Base-by-base conservation (phyloP, 2,113 vertebrate species). In the Silurus meridionalis region DNA sequence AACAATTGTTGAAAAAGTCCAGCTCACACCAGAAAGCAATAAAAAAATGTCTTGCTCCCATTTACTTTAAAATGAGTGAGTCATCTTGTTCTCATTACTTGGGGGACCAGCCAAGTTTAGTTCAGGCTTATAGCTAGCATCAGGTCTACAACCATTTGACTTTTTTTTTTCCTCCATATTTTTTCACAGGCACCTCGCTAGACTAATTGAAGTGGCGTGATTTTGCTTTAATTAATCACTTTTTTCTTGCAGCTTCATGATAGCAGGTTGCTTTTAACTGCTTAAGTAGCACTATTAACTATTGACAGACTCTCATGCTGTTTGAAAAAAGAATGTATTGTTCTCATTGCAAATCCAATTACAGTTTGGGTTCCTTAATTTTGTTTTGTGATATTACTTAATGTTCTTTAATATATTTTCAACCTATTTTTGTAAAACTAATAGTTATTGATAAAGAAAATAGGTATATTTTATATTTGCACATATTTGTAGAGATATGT, bases 211-310 rank as follows among this genome's bases (percentile, higher is more conserved):
- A 77, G 60, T 60, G 78, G 55, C 0, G 0, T 80, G 55, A 60
- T 25, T 50, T 25, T 53, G 77, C 53, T 80, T 60, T 80, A 60
- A 60, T 60, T 80, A 37, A 11, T 25, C 55, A 60, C 2, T 37
- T 79, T 60, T 57, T 25, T 17, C 25, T 80, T 46, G 78, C 46
- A 17, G 57, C 28, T 60, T 80, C 37, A 25, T 78, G n/a, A 57
- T 15, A 6, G 23, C 78, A 17, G 46, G 78, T 80, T 77, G 50
- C 37, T 55, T 79, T 79, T 79, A 57, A 15, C 28, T 61, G 57
- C 28, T 58, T 80, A 80, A 46, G 53, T 28, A 57, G 28, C 78
- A 80, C 17, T 46, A 61, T 9, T 80, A 61, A 80, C 78, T 80
- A 46, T 6, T 80, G 78, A 60, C 75, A 57, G 13, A 46, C 57